Conservation (phyloP, 2,888 invertebrate species). For the Acanthococcus lagerstroemiae region DNA sequence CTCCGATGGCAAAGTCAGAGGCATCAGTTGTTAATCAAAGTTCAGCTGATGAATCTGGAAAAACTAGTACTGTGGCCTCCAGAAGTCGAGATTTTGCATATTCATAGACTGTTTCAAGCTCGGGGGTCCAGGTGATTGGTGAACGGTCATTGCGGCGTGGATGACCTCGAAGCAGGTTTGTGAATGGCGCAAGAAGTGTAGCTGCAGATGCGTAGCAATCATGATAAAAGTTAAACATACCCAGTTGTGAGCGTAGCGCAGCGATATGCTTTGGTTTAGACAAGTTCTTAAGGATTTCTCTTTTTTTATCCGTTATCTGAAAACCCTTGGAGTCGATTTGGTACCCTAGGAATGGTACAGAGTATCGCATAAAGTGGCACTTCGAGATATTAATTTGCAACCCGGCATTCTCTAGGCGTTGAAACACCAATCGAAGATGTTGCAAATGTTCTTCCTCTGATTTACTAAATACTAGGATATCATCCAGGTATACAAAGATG, state of each 20-base stretch:
- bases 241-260: not conserved
- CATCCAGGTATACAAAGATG: not conserved
- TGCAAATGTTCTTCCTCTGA: not conserved
- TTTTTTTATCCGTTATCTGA: not conserved
- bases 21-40: not conserved
- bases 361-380: not conserved
- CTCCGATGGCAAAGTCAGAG: not conserved
- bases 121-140: not conserved
- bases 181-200: not conserved
- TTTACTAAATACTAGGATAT: not conserved
- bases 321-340: not conserved
- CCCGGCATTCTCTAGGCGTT: not conserved
- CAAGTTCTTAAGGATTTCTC: not conserved
- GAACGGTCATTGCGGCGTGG: not conserved
- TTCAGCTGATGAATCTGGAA: not conserved
- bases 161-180: not conserved
- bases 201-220: not conserved
- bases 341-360: not conserved
- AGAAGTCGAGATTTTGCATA: not conserved
- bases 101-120: not conserved
- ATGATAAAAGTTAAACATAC: not conserved
- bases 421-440: not conserved
- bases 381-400: not conserved
- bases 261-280: not conserved
- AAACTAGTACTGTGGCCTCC: not conserved